phyloP scores from a whole-genome alignment of 2,797 vertebrate genomes.

The Anas bahamensis region DNA sequence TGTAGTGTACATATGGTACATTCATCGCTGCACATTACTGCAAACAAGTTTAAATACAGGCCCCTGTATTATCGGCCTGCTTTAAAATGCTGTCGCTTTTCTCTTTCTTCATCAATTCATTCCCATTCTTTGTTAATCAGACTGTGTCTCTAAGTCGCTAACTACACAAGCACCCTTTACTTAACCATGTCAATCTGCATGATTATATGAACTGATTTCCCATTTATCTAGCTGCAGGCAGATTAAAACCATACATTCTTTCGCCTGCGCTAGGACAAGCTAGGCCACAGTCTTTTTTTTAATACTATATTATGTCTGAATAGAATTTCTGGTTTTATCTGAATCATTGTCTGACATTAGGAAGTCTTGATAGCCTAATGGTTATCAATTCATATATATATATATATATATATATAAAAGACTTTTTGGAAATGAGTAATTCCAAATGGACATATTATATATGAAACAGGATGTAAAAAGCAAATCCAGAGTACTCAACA shows the following conservation, averaged over 20 bases:
- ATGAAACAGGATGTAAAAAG: background rate
- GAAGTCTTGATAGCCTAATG: background rate
- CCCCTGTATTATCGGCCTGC: background rate
- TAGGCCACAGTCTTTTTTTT: background rate
- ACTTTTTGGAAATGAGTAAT: slow-evolving; percentile 9
- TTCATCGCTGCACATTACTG: background rate
- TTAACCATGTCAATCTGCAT: background rate
- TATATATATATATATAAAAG: background rate
- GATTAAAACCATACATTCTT: background rate
- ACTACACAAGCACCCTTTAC: background rate
- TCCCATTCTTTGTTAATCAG: background rate
- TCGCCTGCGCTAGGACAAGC: background rate
- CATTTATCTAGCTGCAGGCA: background rate
- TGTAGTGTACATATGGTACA: background rate
- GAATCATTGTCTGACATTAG: background rate
- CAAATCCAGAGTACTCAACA: background rate
- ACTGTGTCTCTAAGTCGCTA: background rate
- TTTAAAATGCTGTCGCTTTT: background rate
- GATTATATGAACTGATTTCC: background rate
- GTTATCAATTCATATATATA: background rate
- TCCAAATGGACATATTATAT: background rate
- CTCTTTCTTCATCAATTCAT: background rate
- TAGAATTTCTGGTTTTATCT: background rate
- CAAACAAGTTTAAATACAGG: background rate
- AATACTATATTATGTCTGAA: background rate